phyloP scores from a whole-genome alignment of 2,113 vertebrate genomes.

The Forbesichthys agassizii region DNA sequence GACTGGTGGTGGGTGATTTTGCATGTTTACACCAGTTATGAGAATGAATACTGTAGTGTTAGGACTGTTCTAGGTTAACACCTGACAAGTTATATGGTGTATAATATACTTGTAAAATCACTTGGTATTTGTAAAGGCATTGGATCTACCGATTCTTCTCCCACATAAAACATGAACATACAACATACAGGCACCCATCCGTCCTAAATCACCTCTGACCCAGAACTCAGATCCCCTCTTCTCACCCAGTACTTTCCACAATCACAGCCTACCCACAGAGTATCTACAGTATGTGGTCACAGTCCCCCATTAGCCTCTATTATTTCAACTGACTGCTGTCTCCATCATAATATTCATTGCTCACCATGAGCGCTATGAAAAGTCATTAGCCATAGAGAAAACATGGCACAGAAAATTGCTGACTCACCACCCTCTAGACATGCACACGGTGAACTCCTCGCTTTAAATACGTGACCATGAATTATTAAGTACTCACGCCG shows the following conservation, averaged over 20 bases:
- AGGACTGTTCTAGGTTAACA: conserved; percentile 34
- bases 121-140: not conserved
- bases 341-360: conserved; percentile 24
- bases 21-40: not conserved
- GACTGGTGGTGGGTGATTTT: too few relatives aligned
- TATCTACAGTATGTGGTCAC: too few relatives aligned
- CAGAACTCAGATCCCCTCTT: too few relatives aligned
- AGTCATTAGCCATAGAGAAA: conserved; percentile 32
- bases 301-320: not conserved
- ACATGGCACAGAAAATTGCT: conserved; percentile 8
- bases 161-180: too few relatives aligned
- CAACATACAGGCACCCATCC: too few relatives aligned
- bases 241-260: too few relatives aligned
- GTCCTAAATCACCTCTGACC: too few relatives aligned
- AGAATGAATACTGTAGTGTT: conserved; percentile 13
- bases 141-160: too few relatives aligned
- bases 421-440: conserved; percentile 42
- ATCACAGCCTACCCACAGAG: too few relatives aligned
- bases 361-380: conserved; percentile 25
- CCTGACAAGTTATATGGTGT: conserved; percentile 4
- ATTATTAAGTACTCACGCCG: conserved; percentile 51
- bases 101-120: conserved; percentile 22
- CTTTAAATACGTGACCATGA: conserved; percentile 56
- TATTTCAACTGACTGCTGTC: conserved; percentile 20
- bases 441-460: conserved; percentile 20